These are phyloP conservation scores for Podiceps cristatus DNA, from an alignment of 2,113 vertebrate genomes.

Conservation along the genomic window DNA sequence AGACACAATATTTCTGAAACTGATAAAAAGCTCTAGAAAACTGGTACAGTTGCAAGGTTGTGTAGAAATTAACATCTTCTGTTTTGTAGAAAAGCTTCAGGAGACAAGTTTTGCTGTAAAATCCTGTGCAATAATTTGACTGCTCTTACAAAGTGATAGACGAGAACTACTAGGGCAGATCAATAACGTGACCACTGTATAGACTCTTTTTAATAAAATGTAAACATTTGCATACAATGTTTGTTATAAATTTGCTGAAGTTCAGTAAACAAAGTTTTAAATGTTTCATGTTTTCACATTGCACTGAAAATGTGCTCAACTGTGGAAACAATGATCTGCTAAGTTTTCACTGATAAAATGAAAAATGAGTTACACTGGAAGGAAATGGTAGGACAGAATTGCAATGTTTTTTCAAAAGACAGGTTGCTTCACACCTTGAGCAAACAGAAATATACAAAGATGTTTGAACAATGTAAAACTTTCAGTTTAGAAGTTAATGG, in stretches of 20 bases:
- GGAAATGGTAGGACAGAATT: not conserved
- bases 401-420: not conserved
- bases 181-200: not conserved
- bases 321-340: not conserved
- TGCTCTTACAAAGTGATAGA: not conserved
- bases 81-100: not conserved
- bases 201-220: not conserved
- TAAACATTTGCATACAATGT: not conserved
- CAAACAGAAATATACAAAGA: not conserved
- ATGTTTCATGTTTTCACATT: not conserved
- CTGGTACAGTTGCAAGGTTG: not conserved
- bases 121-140: not conserved
- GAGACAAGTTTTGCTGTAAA: not conserved
- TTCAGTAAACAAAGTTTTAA: not conserved
- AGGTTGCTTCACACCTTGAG: not conserved
- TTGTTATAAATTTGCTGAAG: not conserved
- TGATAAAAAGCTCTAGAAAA: not conserved
- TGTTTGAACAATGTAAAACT: not conserved
- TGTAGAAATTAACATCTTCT: not conserved
- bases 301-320: not conserved
- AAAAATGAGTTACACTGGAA: not conserved
- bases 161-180: not conserved
- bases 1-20: not conserved
- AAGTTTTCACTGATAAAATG: not conserved
- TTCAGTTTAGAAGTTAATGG: not conserved